phyloP scores from a whole-genome alignment of 2,888 invertebrate species.

The Dynastes hyllus region DNA sequence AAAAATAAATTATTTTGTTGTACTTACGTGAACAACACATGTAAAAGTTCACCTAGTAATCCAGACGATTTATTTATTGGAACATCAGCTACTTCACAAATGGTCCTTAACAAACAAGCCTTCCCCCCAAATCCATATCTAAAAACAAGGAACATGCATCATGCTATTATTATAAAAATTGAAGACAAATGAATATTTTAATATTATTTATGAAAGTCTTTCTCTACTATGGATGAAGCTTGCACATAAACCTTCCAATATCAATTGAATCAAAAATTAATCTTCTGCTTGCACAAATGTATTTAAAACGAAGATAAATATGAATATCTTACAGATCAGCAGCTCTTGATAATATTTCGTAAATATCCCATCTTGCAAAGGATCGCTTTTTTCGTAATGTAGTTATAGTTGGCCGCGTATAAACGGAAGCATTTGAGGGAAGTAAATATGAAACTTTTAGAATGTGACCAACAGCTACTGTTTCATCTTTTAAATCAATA shows the following conservation, averaged over 20 bases:
- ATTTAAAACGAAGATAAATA: too few relatives aligned
- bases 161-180: neutral
- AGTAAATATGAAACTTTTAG: conserved; percentile 69
- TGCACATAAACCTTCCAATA: too few relatives aligned
- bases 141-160: neutral
- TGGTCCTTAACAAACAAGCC: conserved; percentile 78
- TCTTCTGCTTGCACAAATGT: too few relatives aligned
- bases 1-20: neutral
- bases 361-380: conserved; percentile 77
- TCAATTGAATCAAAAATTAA: too few relatives aligned
- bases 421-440: conserved; percentile 61
- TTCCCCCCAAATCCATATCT: conserved; percentile 76
- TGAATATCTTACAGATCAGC: conserved; percentile 72
- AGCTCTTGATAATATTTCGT: conserved; percentile 77
- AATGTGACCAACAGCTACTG: conserved; percentile 70
- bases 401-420: conserved; percentile 60
- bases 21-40: conserved; percentile 80
- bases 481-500: conserved; percentile 70
- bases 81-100: conserved; percentile 80
- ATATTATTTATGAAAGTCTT: too few relatives aligned
- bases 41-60: conserved; percentile 79
- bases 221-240: too few relatives aligned
- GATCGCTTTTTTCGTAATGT: conserved; percentile 59
- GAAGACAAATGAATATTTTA: neutral
- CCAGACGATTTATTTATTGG: conserved; percentile 76